These are phyloP conservation scores for Epinotia brunnichana DNA, from an alignment of 2,888 invertebrate genomes.

Conservation along the genomic window DNA sequence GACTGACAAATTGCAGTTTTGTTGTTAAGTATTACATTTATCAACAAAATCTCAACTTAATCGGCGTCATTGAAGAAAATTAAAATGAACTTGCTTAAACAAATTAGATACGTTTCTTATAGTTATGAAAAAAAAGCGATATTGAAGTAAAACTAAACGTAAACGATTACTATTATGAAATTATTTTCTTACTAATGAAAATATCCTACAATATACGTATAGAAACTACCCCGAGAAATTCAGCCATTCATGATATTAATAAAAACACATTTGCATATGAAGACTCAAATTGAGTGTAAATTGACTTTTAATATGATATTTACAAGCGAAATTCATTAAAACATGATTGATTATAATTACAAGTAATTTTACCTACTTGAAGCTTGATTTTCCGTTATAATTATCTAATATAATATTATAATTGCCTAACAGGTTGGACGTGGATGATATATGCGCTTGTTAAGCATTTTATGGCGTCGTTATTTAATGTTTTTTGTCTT, in stretches of 20 bases:
- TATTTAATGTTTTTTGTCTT: constrained; percentile 24
- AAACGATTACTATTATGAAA: no score
- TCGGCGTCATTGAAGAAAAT: no score
- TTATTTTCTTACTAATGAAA: no score
- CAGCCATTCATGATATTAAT: not conserved
- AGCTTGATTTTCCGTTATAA: constrained; percentile 18
- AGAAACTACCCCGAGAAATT: not conserved
- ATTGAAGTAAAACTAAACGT: no score
- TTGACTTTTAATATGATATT: constrained; percentile 24
- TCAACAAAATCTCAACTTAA: no score
- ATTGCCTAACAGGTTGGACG: constrained; percentile 12
- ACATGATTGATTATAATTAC: constrained; percentile 34
- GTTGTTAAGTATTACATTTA: no score
- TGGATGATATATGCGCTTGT: constrained; percentile 31
- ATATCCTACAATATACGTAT: not conserved
- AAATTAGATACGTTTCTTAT: no score
- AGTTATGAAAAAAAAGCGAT: no score
- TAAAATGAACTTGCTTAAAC: no score
- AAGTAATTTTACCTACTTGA: constrained; percentile 31
- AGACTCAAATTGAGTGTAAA: constrained; percentile 9
- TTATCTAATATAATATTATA: constrained; percentile 24
- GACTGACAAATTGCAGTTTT: no score
- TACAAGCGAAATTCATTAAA: constrained; percentile 34
- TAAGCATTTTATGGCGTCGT: constrained; percentile 33
- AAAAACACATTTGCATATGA: constrained; percentile 8